Evolutionary conservation across 2,113 vertebrate species (phyloP), one percentile per base, ranked within the genome.

Genomic region (Oceanodroma tethys): DNA sequence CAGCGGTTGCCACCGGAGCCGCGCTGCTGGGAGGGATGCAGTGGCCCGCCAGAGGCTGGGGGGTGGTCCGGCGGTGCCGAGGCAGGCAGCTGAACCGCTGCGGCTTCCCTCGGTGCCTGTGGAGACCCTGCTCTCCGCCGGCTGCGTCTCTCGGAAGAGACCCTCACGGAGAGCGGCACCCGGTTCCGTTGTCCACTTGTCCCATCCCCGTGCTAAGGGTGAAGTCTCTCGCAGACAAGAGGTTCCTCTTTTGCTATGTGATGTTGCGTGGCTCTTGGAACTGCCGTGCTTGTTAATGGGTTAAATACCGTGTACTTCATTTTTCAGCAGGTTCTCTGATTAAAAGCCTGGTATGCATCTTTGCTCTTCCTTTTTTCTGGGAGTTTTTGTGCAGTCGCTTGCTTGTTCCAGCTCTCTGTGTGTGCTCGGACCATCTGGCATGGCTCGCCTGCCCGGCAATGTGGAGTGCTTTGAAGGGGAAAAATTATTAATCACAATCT

Each of bases 381-480:
- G 96, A 82, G 91, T 19, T 93, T 97, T 74, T 93, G 81, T 80
- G 89, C 84, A 85, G 84, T 93, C n/a, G 0, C 50, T 91, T 36
- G 32, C 65, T 71, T 52, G 89, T 94, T 97, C 71, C 94, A 96
- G 89, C 85, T 95, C 96, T 83, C 48, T 71, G 87, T 66, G 95
- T 95, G 91, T 56, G 91, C 87, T 80, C 1, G 0, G 94, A 93
- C 95, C 95, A 97, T 97, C 97, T 97, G 97, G 96, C 96, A 47
- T 5, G 0, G 81, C 91, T 96, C 7, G 2, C 58, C 86, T 59
- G 95, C 86, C 88, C 55, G 0, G 80, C 89, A 43, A 0, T 0
- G 66, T 23, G 67, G 29, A 23, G 84, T 59, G 86, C 86, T 94
- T 96, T 95, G 78, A 91, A 68, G 84, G 87, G 74, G 95, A 60